phyloP scores from a whole-genome alignment of 2,888 invertebrate species.

The Sinodicranocentrus sp. region DNA sequence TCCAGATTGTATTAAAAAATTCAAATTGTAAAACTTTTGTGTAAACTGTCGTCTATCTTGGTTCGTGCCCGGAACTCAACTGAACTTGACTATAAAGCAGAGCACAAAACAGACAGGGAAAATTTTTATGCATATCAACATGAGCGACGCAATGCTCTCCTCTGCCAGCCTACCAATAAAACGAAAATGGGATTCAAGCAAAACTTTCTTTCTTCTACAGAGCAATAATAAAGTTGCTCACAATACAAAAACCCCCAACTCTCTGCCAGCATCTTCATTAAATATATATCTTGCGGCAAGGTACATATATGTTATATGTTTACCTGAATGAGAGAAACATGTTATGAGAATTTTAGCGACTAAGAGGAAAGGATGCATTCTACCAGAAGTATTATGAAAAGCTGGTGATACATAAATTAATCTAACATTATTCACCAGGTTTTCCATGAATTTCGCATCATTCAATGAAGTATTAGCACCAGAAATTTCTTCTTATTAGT shows the following conservation, averaged over 20 bases:
- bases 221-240: background rate
- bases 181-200: background rate
- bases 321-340: background rate
- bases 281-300: background rate
- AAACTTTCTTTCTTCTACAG: conserved; percentile 6
- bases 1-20: background rate
- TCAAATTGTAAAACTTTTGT: too few relatives aligned
- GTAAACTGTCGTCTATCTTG: too few relatives aligned
- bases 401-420: too few relatives aligned
- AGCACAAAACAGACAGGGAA: conserved; percentile 2
- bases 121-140: conserved; percentile 5
- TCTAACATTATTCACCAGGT: too few relatives aligned
- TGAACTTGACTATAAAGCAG: background rate
- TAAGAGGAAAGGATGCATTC: background rate
- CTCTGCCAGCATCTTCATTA: background rate
- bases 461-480: too few relatives aligned
- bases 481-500: too few relatives aligned
- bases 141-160: background rate
- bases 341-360: background rate
- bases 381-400: too few relatives aligned
- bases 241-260: background rate
- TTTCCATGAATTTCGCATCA: too few relatives aligned
- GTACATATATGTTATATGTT: too few relatives aligned
- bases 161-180: conserved; percentile 1
- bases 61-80: too few relatives aligned